Evolutionary conservation across 2,888 invertebrate genomes (phyloP).

Genomic region (Agrilus mali): DNA sequence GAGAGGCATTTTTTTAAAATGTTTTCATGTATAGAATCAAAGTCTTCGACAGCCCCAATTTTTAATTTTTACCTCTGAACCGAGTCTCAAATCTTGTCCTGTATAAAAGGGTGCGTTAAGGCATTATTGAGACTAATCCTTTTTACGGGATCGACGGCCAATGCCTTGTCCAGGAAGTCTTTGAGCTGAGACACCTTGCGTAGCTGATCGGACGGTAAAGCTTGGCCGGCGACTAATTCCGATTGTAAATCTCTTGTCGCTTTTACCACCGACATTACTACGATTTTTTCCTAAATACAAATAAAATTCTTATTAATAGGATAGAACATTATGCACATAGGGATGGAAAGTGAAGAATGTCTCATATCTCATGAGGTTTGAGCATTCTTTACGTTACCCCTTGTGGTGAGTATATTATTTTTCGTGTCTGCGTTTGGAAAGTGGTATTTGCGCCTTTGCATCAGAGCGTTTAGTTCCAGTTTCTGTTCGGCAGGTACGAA

Average conservation of each 20-base stretch:
- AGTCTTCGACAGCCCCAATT: no score
- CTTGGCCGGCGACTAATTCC: constrained; percentile 81
- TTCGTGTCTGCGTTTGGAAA: no score
- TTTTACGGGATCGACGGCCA: constrained; percentile 86
- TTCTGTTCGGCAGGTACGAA: no score
- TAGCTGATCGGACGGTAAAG: constrained; percentile 75
- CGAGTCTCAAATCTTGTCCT: constrained; percentile 66
- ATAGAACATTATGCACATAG: no score
- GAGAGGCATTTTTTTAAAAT: no score
- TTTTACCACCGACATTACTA: constrained; percentile 86
- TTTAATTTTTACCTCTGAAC: constrained; percentile 19
- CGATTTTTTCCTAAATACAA: constrained; percentile 81
- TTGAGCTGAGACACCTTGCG: constrained; percentile 86
- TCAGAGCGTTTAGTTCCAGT: no score
- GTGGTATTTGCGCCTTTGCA: no score
- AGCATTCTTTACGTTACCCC: no score
- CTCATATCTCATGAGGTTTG: no score
- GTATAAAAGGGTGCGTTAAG: constrained; percentile 87
- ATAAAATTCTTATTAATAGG: constrained; percentile 7
- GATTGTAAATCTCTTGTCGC: constrained; percentile 72
- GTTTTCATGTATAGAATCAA: no score
- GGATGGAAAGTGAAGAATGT: no score
- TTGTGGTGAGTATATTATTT: no score
- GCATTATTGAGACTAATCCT: constrained; percentile 90
- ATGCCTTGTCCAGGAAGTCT: constrained; percentile 82